Conservation (phyloP, 2,888 invertebrate genomes). For the Plusia festucae region DNA sequence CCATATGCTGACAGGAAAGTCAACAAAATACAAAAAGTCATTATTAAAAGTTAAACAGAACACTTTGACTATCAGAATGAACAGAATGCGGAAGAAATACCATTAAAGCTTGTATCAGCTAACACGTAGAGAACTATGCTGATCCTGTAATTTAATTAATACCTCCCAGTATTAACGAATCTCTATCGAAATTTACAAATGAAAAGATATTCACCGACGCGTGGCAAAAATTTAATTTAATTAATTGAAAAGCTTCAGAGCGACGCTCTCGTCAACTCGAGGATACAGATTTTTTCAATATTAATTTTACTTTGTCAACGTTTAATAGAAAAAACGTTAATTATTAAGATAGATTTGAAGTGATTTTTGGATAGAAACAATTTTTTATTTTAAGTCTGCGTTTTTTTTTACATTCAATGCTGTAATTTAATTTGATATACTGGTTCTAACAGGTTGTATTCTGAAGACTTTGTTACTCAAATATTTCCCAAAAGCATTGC, state of each 20-base stretch:
- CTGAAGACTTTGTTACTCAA: too few species aligned
- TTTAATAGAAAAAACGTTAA: conserved; percentile 35
- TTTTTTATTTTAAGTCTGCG: too few species aligned
- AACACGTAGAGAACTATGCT: conserved; percentile 20
- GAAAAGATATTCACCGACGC: conserved; percentile 54
- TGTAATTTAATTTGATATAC: too few species aligned
- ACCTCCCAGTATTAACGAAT: conserved; percentile 21
- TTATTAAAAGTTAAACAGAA: neutral
- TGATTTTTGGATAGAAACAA: too few species aligned
- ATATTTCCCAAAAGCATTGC: too few species aligned
- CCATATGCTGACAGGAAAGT: neutral
- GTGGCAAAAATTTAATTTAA: conserved; percentile 68
- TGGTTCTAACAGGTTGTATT: too few species aligned
- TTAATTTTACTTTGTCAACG: conserved; percentile 59
- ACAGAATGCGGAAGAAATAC: neutral
- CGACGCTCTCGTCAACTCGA: conserved; percentile 44
- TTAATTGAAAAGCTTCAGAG: conserved; percentile 67
- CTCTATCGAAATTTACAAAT: conserved; percentile 56
- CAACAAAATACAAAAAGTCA: neutral
- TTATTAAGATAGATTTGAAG: neutral
- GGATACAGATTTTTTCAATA: conserved; percentile 62
- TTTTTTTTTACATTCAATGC: too few species aligned
- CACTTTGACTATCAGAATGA: neutral
- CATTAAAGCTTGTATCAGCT: neutral
- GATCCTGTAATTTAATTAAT: conserved; percentile 33